Base-by-base conservation (phyloP, 2,888 invertebrate genomes). In the Caenorhabditis sp. region DNA sequence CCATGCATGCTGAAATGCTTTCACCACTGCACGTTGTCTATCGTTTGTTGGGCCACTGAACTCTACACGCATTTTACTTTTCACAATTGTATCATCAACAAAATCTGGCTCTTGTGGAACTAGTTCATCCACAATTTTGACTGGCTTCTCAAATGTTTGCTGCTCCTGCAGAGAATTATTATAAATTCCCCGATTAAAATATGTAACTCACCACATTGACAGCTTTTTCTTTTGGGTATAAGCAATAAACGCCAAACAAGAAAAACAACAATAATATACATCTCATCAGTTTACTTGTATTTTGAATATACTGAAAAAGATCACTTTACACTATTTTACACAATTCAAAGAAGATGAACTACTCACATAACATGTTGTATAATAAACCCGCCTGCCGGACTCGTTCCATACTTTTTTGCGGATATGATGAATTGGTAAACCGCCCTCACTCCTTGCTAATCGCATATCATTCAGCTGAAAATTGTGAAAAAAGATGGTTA, bases 1-100 rank as follows among this genome's bases (percentile, higher is more conserved):
- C 86, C 86, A 86, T 0, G 96, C 95, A 89, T 96, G 95, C 85
- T 92, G 92, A 87, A 97, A 95, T 4, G 95, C 95, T 27, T 92
- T 91, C 0, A 95, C 93, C 12, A 99, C 93, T 1, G 94, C 94
- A 78, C 90, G 90, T 88, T 97, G 97, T 17, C 93, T 91, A 12
- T 91, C 91, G 87, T 93, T 96, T 70, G 92, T 91, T 1, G 94
- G 93, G 19, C 94, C 94, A 91, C 88, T 10, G 31, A 36, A 23
- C 8, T 10, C 19, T 27, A 37, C 63, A 60, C 21, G 19, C 21
- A 21, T 26, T 26, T 55, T 55, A 55, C 55, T 55, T 55, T 55
- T 26, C 4, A 55, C 37, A 37, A 58, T 37, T 8, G 6, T 37
- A 19, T 58, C 58, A 36, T 31, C 58, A 8, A 58, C 37, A 5